Evolutionary conservation across 2,888 invertebrate genomes (phyloP).

Genomic region (Pandemis heparana): DNA sequence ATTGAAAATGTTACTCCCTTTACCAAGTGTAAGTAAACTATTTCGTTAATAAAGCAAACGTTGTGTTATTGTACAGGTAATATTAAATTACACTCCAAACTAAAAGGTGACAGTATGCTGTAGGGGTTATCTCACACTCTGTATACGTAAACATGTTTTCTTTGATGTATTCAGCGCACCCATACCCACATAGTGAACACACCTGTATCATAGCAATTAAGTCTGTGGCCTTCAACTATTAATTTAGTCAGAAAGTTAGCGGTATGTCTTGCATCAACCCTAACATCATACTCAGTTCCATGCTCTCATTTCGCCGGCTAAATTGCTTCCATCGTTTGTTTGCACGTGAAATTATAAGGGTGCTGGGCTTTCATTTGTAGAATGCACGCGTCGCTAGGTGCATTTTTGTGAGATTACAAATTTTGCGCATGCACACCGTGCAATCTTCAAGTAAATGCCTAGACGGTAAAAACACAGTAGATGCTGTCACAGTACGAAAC

Average conservation of each 20-base stretch:
- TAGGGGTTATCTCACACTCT: slow-evolving; percentile 23
- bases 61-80: neutral
- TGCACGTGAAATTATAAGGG: slow-evolving; percentile 66
- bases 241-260: slow-evolving; percentile 31
- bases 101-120: slow-evolving; percentile 26
- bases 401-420: slow-evolving; percentile 68
- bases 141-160: slow-evolving; percentile 16
- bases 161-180: slow-evolving; percentile 18
- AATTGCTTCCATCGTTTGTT: slow-evolving; percentile 78
- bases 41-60: neutral
- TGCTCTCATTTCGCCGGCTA: slow-evolving; percentile 73
- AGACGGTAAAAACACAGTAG: slow-evolving; percentile 41
- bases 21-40: neutral
- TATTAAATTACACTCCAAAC: neutral
- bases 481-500: slow-evolving; percentile 14
- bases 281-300: slow-evolving; percentile 75
- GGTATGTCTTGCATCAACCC: slow-evolving; percentile 21
- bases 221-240: slow-evolving; percentile 19
- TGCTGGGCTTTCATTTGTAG: slow-evolving; percentile 70
- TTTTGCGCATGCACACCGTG: slow-evolving; percentile 54
- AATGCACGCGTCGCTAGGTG: slow-evolving; percentile 67
- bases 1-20: no score
- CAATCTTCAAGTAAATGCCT: slow-evolving; percentile 46
- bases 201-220: slow-evolving; percentile 23
- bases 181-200: slow-evolving; percentile 17